Base-by-base conservation (phyloP, 2,888 invertebrate genomes). In the Ectemnius cavifrons region DNA sequence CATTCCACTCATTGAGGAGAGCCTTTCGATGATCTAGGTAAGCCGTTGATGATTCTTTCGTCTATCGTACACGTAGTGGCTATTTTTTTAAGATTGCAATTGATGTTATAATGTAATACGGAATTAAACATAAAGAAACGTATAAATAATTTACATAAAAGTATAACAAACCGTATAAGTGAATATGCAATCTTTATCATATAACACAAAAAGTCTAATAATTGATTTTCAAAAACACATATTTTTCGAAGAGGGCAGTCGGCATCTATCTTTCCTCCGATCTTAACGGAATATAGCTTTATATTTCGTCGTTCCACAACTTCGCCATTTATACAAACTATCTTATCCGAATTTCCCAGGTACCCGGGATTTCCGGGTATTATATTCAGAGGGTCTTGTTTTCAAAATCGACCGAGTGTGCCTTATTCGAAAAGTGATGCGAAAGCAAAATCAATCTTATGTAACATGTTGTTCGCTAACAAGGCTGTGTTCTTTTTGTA, bases 401-500 rank as follows among this genome's bases (percentile, higher is more conserved):
- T 37, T 4, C 37, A 37, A 52, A 13, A 14, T 52, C 13, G 52
- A 4, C 52, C n/a, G 73, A 79, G 72, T 81, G 79, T 77, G 59
- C 77, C 77, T 81, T 73, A 68, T 81, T 23, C 27, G 13, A 63
- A 49, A 23, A n/a, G 45, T 20, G 2, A 49, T 18, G 18, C 27
- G 58, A n/a, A 46, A 66, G 28, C 65, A 62, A 56, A 61, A 16
- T 52, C 20, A 37, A 37, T 37, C 8, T 4, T 37, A 6, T 37
- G 8, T 37, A 52, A 52, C 5, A 52, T 52, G 13, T 52, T 52
- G 52, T 52, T 16, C 16, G 52, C 63, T 72, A 82, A 84, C 81
- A 79, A 66, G 68, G 60, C 57, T 58, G 74, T 78, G 49, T 81
- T 84, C 82, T 86, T 83, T 85, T 85, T 86, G 79, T 85, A 79